phyloP scores from a whole-genome alignment of 2,888 invertebrate species.

The Cabera pusaria region DNA sequence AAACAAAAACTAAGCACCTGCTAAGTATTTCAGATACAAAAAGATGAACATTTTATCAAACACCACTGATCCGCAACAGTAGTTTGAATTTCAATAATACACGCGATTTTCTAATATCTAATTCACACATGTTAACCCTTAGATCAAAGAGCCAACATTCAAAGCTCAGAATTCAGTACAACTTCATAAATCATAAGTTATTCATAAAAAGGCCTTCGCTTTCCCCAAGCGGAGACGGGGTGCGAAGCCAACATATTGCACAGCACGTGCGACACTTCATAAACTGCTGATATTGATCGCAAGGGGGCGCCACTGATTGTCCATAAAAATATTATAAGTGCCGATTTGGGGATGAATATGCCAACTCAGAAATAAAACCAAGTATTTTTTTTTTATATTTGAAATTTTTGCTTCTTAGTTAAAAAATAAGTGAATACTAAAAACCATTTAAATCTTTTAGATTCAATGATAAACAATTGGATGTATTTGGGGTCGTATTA shows the following conservation, averaged over 20 bases:
- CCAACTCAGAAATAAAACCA: constrained; percentile 1
- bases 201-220: constrained; percentile 72
- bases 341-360: constrained; percentile 37
- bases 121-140: constrained; percentile 4
- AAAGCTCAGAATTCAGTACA: constrained; percentile 11
- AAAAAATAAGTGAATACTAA: too few relatives aligned
- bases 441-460: too few relatives aligned
- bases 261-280: constrained; percentile 79
- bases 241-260: constrained; percentile 72
- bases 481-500: too few relatives aligned
- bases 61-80: too few relatives aligned
- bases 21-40: too few relatives aligned
- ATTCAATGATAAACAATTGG: too few relatives aligned
- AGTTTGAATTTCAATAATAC: too few relatives aligned
- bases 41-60: too few relatives aligned
- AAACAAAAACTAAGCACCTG: too few relatives aligned
- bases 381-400: too few relatives aligned
- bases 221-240: constrained; percentile 38
- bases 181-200: constrained; percentile 80
- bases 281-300: constrained; percentile 73
- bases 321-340: constrained; percentile 60
- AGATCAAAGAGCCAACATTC: constrained; percentile 11
- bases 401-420: too few relatives aligned
- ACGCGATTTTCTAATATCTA: background rate
- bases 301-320: constrained; percentile 65